phyloP scores from a whole-genome alignment of 1,140 invertebrate species.

The Drosophila baimaii region DNA sequence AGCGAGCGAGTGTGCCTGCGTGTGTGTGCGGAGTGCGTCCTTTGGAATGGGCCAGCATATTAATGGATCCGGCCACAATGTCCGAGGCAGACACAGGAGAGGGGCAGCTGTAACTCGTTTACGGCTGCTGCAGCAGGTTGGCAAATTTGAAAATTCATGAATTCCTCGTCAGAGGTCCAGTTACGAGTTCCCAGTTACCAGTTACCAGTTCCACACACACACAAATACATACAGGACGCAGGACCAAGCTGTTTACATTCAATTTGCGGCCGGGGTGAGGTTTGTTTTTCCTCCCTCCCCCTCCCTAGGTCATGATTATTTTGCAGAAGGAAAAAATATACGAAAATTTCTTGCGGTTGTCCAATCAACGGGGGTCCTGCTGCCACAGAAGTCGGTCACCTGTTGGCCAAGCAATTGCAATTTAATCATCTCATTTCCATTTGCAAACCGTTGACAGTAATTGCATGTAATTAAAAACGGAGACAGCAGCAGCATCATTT shows the following conservation, averaged over 20 bases:
- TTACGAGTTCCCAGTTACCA: not conserved
- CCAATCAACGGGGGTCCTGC: constrained; percentile 37
- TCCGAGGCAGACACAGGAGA: constrained; percentile 9
- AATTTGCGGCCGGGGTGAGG: constrained; percentile 40
- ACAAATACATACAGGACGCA: not conserved
- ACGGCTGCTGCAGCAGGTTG: constrained; percentile 22
- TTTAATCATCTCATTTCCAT: constrained; percentile 46
- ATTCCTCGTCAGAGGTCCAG: constrained; percentile 39
- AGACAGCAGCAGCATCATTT: constrained; percentile 13
- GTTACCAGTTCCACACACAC: constrained; percentile 4
- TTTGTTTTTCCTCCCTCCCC: constrained; percentile 24
- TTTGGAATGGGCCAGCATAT: constrained; percentile 49
- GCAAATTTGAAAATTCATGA: constrained; percentile 76
- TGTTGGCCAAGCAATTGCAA: constrained; percentile 33
- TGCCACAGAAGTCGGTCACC: constrained; percentile 14
- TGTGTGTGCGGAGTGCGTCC: constrained; percentile 12
- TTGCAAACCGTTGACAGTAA: constrained; percentile 35
- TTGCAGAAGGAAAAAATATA: constrained; percentile 31
- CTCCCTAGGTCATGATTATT: constrained; percentile 39
- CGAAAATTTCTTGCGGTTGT: constrained; percentile 14
- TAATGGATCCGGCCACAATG: constrained; percentile 52
- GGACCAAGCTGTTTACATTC: constrained; percentile 64
- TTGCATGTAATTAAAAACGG: constrained; percentile 41
- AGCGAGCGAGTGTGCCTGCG: constrained; percentile 18
- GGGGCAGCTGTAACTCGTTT: constrained; percentile 20